Evolutionary conservation across 30 jellyfish, hydroid and myxozoan genomes (phyloP), one percentile per base, ranked within the genome.

Genomic region (Aurelia coerulea): DNA sequence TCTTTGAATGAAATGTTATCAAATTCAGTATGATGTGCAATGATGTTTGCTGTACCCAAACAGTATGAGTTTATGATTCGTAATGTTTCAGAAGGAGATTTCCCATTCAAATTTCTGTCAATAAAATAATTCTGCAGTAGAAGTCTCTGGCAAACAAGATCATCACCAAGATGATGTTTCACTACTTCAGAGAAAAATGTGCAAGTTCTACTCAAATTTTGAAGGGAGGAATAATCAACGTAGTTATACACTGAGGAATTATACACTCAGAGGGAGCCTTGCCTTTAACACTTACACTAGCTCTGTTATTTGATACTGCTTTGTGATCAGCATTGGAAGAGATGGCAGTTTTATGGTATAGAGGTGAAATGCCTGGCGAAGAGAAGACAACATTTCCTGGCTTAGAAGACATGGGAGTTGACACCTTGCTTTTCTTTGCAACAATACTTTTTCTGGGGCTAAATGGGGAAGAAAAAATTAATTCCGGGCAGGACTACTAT

Each of bases 311-410:
- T 60, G 70, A n/a, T 23, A 23, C 32, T 60, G 33, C 7, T 16
- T n/a, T 60, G 33, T n/a, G 50, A 10, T 39, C 50, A 70, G 41
- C 62, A 70, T 14, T 12, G 19, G 41, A 11, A 15, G 18, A 31
- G 35, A 63, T 12, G 35, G 63, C 46, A 32, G 14, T 39, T 70
- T 70, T 70, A 39, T 70, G 80, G 7, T 11, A 8, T 7, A 70
- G 13, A 11, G 80, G 80, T 70, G 80, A 70, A 10, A 70, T 31
- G 18, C 37, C 80, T 23, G 80, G 80, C 32, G 80, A 70, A 8
- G 51, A 39, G 51, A 70, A 70, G 33, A 35, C 62, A 49, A 70
- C 63, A 35, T 70, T 70, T 11, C 80, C 37, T 3, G 80, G 62
- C 63, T 70, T 39, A 33, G 62, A 17, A n/a, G 62, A 39, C 18